A percentile compares a stretch with the other conserved stretches of the same genome.
phyloP scores from a whole-genome alignment of 37 sponge, comb jelly and placozoan species.

The Theonella swinhoei region DNA sequence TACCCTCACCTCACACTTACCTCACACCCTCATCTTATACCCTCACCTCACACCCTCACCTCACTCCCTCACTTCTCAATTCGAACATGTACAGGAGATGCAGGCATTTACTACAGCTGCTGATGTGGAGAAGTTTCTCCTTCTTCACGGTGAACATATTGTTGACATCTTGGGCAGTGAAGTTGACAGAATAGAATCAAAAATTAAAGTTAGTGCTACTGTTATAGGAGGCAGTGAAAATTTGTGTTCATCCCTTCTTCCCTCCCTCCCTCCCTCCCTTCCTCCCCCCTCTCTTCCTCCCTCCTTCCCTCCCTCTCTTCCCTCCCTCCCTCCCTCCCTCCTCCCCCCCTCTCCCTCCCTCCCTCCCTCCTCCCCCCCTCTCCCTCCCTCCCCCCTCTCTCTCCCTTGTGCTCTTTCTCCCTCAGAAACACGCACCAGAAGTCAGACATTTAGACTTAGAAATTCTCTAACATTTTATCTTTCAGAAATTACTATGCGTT shows the following conservation, averaged over 20 bases:
- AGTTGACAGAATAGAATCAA: slow-evolving; percentile 87
- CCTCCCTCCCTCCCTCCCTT: no score
- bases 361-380: no score
- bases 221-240: background rate
- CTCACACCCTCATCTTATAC: no score
- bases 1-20: no score
- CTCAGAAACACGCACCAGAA: slow-evolving; percentile 87
- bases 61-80: background rate
- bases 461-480: slow-evolving; percentile 61
- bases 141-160: slow-evolving; percentile 91
- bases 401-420: slow-evolving; percentile 4
- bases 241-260: no score
- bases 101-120: slow-evolving; percentile 57
- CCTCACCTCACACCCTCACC: no score
- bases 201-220: slow-evolving; percentile 70
- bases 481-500: background rate
- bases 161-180: slow-evolving; percentile 82
- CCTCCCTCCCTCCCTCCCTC: no score
- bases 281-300: no score
- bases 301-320: no score
- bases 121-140: slow-evolving; percentile 80
- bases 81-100: slow-evolving; percentile 51
- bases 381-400: background rate
- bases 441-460: slow-evolving; percentile 93
- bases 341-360: no score